Percentiles rank a stretch among this genome's conserved stretches.
Evolutionary conservation across 2,797 vertebrate genomes (phyloP).

Genomic region (Acrocephalus scirpaceus): DNA sequence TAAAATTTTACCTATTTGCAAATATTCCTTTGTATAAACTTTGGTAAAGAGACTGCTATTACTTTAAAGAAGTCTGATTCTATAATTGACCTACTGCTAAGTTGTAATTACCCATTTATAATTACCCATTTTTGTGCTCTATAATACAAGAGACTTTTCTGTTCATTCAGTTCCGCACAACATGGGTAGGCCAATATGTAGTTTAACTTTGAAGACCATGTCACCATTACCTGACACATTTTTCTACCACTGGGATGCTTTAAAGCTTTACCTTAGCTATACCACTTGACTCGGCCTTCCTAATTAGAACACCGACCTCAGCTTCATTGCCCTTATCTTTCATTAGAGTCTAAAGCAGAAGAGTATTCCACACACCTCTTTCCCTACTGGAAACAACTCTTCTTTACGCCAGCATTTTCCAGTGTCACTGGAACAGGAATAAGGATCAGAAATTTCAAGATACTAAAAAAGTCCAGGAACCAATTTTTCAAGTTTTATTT

Average conservation of each 20-base stretch:
- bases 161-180: conserved; percentile 8
- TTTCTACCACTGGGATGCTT: background rate
- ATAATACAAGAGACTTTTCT: background rate
- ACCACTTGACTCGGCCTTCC: background rate
- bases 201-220: background rate
- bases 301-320: background rate
- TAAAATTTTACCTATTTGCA: conserved; percentile 25
- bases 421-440: background rate
- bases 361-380: background rate
- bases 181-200: background rate
- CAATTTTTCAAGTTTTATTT: background rate
- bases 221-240: background rate
- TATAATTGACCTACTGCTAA: background rate
- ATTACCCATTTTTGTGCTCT: conserved; percentile 7
- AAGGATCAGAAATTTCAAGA: conserved; percentile 13
- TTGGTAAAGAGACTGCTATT: conserved; percentile 3
- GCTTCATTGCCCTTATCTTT: background rate
- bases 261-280: background rate
- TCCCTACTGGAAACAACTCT: background rate
- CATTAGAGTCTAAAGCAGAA: background rate
- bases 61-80: conserved; percentile 14
- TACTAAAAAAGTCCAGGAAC: background rate
- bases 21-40: conserved; percentile 28
- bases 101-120: conserved; percentile 16
- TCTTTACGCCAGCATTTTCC: background rate